Base-by-base conservation (phyloP, 2,888 invertebrate genomes). In the Drosophila histrio region DNA sequence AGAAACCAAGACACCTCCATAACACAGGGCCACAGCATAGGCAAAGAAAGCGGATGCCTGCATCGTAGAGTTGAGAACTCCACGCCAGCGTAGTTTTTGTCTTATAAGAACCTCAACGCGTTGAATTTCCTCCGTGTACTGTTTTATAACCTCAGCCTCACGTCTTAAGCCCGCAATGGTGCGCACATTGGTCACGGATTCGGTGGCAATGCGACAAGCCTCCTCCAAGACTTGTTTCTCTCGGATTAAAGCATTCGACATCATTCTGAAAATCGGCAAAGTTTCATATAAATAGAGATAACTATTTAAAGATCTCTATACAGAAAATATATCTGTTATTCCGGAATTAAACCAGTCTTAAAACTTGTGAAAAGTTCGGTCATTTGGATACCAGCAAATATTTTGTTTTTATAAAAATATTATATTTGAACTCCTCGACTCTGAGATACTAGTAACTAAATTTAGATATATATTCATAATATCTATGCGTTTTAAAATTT, bases 1-100 rank as follows among this genome's bases (percentile, higher is more conserved):
- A 0, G 95, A 94, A 17, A 96, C 95, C 19, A 96, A 92, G 11
- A 94, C 93, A 1, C 95, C 95, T 0, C 96, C 96, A 88, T 96
- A 96, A 91, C 94, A 95, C 9, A 96, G 92, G 28, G 94, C 94
- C 1, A 95, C 91, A 0, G 95, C 95, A 88, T 96, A 96, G 0
- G 95, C 95, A 43, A 95, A 94, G 75, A 95, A 95, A 0, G 95
- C 94, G 15, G 94, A 94, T 0, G 95, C 94, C 89, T 95, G 95
- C 0, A 96, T 95, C 63, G 95, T 93, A 0, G 95, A 94, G 90
- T 95, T 96, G 7, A 95, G 94, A 5, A 93, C 73, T 2, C 96
- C 96, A 3, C 96, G 93, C 89, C 94, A 93, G 6, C 94, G 93
- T 24, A 94, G 92, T 61, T 94, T 94, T 50, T 92, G 92, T 43